A percentile compares a stretch with the other conserved stretches of the same genome.
phyloP scores from a whole-genome alignment of 2,113 vertebrate genomes.

The Gila orcuttii region DNA sequence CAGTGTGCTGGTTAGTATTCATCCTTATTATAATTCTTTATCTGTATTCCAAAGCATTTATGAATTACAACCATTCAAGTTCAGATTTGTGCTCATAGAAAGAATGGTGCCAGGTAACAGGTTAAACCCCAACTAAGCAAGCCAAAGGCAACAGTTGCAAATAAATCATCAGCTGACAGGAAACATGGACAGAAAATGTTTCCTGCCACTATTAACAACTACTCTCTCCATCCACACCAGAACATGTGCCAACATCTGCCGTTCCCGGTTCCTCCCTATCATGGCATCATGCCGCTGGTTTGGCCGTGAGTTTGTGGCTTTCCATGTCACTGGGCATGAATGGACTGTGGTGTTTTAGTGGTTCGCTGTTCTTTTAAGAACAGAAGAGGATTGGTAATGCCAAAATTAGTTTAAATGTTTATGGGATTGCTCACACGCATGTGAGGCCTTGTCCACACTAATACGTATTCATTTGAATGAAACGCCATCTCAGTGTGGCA shows the following conservation, averaged over 20 bases:
- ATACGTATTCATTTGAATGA: no score
- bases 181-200: neutral
- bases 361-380: neutral
- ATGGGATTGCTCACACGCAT: neutral
- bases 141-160: no score
- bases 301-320: conserved; percentile 28
- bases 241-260: conserved; percentile 14
- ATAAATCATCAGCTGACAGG: no score
- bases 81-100: no score
- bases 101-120: no score
- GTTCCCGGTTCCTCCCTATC: neutral
- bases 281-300: conserved; percentile 40
- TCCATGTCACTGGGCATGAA: conserved; percentile 31
- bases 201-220: neutral
- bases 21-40: no score
- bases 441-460: no score
- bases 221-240: neutral
- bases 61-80: no score
- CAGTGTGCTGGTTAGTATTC: no score
- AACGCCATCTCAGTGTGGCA: no score
- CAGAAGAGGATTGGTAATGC: neutral
- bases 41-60: no score
- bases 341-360: conserved; percentile 1
- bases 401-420: neutral
- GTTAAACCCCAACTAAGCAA: no score